Base-by-base conservation (phyloP, 2,113 vertebrate species). In the Manacus vitellinus region DNA sequence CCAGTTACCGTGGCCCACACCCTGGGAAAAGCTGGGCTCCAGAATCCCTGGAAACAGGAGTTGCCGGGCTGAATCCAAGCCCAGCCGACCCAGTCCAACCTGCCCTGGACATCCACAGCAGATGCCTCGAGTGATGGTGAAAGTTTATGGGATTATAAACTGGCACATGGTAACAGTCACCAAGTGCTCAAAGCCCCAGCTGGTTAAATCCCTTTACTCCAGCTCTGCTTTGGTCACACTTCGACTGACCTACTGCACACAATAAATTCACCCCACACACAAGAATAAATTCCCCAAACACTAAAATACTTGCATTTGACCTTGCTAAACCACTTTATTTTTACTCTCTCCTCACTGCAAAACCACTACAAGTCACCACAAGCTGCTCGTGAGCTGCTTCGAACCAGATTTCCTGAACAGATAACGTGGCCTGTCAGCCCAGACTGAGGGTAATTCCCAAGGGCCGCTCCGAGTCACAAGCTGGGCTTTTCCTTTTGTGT, bases 371-470 rank as follows among this genome's bases (percentile, higher is more conserved):
- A 92, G 88, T 63, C 35, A 74, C 92, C 93, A 94, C 55, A 52
- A 25, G 79, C 72, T 65, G 33, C 18, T 41, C n/a, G 49, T 3
- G 9, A 80, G 75, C 47, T 72, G 41, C 52, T 54, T 83, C 55
- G 59, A 13, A 65, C 54, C 46, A 58, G 65, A 94, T 94, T 71
- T 78, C 70, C 85, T 37, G 58, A 92, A 70, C 68, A 94, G 92
- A 94, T 93, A 93, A 92, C 20, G 52, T 55, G 43, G 31, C 31
- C 75, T 80, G 74, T 62, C 86, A 84, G 52, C 62, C 35, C 43
- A 46, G 71, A 35, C 7, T n/a, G 67, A 79, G 93, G 92, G 82
- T 49, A 83, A 96, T 89, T 93, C 88, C 92, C 79, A 33, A 80
- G 74, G 55, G 28, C 55, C 2, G 9, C 52, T 84, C 58, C 59